Evolutionary conservation across 2,113 vertebrate species (phyloP), one percentile per base, ranked within the genome.

Genomic region (Sceloporus tristichus): DNA sequence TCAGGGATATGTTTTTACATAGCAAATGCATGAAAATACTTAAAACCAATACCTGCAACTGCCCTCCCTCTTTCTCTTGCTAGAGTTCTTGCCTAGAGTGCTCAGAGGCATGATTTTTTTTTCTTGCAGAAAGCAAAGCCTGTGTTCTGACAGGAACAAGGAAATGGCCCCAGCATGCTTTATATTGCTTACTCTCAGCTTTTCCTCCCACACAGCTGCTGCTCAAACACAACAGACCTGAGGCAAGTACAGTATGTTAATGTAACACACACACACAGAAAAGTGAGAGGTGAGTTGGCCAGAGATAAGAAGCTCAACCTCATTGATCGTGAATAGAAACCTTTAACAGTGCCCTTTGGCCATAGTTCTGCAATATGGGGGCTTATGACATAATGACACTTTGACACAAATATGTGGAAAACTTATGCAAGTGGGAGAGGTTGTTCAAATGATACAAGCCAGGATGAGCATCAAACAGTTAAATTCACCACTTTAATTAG

Each of bases 121-220:
- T 23, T 40, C 85, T 81, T 68, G 18, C 18, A 78, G n/a, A 89
- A 89, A 54, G 74, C 59, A 89, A 66, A 85, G 71, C 19, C 70
- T 18, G 85, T 68, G 8, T 71, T 86, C 48, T 82, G 62, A 40
- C 38, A 78, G 34, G 27, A 70, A 70, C 9, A 82, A 82, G 79
- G 48, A 89, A 85, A 70, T 76, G n/a, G 70, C 7, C 38, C 29
- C 73, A 71, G 27, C 48, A 82, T 82, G 84, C 74, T 19, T 86
- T 53, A 78, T 54, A 70, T 42, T 86, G 25, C 27, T 42, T 62
- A 70, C 65, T 56, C 70, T 42, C 59, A 85, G 78, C 7, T 21
- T 68, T 85, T 86, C n/a, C 42, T 89, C 25, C 74, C 48, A 78
- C 11, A 21, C 73, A 86, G 79, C 79, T 86, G 79, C 29, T 34